Base-by-base conservation (phyloP, 2,797 vertebrate species). In the Leucoraja ocellata region DNA sequence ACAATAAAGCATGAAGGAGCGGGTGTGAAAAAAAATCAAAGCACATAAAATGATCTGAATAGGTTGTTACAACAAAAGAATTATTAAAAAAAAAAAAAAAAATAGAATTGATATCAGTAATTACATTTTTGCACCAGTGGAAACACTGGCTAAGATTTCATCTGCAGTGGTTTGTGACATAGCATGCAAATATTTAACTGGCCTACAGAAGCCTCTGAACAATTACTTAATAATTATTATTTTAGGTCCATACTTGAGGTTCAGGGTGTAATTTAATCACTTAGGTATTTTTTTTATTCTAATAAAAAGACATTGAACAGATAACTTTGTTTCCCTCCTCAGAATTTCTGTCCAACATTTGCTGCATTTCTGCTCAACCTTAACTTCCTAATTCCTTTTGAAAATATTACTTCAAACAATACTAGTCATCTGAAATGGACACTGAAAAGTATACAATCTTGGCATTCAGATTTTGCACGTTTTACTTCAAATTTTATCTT, bases 401-500 rank as follows among this genome's bases (percentile, higher is more conserved):
- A 54, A 46, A 74, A 25, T 28, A 92, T 76, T n/a, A 92, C 71
- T 23, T 76, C 73, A 54, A 92, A 58, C 39, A 92, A 92, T 92
- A 92, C 71, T 76, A 39, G 36, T 71, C 71, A 92, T 76, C 90
- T 92, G 90, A 92, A 92, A 92, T 54, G 71, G 71, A 76, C 71
- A 92, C 46, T 58, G 71, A 76, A 76, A 74, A 92, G 36, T 92
- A 92, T 76, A 92, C 73, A 76, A 92, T 76, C 68, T 92, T 92
- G 90, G 90, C 90, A 92, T 76, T 76, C 90, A 92, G 65, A 92
- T 73, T 54, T 92, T 92, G 46, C 71, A 92, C 46, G 13, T 88
- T 68, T 32, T 78, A 68, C 90, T 76, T 39, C 25, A 76, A 92
- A 74, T n/a, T 76, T 74, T 76, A 54, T 76, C 25, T 76, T 46